Evolutionary conservation across 2,797 vertebrate genomes (phyloP).

Genomic region (Pristis pectinata): DNA sequence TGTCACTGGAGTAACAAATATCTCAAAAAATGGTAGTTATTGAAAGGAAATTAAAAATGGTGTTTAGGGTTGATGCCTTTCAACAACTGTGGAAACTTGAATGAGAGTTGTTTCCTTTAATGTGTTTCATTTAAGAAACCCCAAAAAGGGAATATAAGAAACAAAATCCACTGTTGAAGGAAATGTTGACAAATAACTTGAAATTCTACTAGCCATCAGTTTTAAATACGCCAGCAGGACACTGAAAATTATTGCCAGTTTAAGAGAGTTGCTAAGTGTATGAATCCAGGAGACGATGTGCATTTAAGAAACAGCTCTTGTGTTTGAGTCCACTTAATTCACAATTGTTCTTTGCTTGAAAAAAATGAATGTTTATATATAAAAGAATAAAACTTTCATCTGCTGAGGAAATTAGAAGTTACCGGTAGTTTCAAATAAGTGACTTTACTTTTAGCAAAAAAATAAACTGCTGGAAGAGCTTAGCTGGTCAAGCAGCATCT

Average conservation of each 20-base stretch:
- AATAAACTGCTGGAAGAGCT: too few relatives aligned
- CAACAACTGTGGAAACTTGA: neutral
- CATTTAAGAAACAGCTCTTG: neutral
- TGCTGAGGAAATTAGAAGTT: neutral
- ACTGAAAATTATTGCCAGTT: neutral
- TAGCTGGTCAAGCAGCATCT: too few relatives aligned
- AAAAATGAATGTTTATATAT: neutral
- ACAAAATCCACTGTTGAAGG: neutral
- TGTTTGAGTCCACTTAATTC: neutral
- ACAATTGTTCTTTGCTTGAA: neutral
- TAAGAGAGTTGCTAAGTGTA: neutral
- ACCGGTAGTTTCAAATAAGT: neutral
- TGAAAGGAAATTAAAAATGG: neutral
- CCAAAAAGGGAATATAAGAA: neutral
- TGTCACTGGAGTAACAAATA: neutral
- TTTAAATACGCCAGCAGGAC: neutral
- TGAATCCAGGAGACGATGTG: neutral
- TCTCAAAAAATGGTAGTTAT: neutral
- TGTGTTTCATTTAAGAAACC: neutral
- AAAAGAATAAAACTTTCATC: neutral
- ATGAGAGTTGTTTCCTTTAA: neutral
- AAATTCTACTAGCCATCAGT: neutral
- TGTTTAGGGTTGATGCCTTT: neutral
- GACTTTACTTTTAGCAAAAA: neutral
- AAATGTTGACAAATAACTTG: neutral